Evolutionary conservation across 30 jellyfish, hydroid and myxozoan genomes (phyloP), one percentile per base, ranked within the genome.

Genomic region (Mastigias papua): DNA sequence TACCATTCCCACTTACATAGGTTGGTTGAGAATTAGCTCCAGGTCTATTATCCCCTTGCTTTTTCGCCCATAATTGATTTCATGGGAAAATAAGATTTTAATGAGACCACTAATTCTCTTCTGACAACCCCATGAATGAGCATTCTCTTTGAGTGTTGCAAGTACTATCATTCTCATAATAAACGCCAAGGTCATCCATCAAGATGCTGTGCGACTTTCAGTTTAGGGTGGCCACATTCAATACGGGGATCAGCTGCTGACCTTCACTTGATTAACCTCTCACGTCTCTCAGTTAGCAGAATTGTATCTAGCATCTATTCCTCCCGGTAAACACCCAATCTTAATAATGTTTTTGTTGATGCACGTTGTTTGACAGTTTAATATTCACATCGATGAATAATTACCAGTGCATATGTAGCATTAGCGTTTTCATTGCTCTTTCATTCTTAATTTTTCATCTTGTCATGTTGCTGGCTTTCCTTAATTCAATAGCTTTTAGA

Each of bases 51-150:
- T 7, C 5, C 74, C 35, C 20, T 22, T 23, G 1, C 26, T 1
- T 9, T 11, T 11, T 5, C 21, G 11, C 37, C 42, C 42, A 25
- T 22, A 23, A 5, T 25, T 10, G 42, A 63, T 17, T n/a, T 23
- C 46, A 63, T 63, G 74, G 74, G 74, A 63, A 63, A 63, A 63
- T 63, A 27, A 1, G 46, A n/a, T 25, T 63, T 63, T 63, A 63
- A n/a, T 63, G 74, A 63, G 23, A 79, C 90, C 90, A 63, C 90
- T 61, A 61, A 62, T 79, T 49, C 48, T 31, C 73, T 17, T 37
- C 34, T 35, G 49, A 61, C 23, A 63, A 27, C 7, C 62, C 31
- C 0, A 23, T 77, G 78, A 77, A 57, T 63, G 25, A 29, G 83
- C 27, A 27, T 25, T 11, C 54, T 17, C 26, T 13, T 60, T 73